Evolutionary conservation across 2,113 vertebrate genomes (phyloP).

Genomic region (Gobio gobio): DNA sequence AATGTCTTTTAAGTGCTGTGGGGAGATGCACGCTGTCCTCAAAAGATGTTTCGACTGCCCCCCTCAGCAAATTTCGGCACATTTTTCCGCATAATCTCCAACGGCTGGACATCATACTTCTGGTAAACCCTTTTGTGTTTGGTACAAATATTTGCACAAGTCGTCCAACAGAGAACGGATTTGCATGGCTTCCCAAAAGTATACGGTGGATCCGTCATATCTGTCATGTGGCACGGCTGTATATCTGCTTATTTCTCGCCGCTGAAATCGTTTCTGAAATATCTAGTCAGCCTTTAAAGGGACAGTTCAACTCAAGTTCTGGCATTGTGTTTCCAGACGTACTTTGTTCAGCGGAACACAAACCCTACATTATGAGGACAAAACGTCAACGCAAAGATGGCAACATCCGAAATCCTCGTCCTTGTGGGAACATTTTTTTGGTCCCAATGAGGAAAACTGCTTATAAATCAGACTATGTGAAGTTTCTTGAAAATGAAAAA

Average conservation of each 20-base stretch:
- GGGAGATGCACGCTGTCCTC: not conserved
- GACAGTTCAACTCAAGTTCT: not conserved
- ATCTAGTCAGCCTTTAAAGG: not conserved
- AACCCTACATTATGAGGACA: too few species aligned
- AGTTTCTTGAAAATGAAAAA: too few species aligned
- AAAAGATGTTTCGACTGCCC: conserved; percentile 1
- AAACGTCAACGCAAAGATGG: too few species aligned
- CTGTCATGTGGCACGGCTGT: not conserved
- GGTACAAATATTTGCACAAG: conserved; percentile 24
- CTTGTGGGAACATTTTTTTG: too few species aligned
- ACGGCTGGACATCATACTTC: conserved; percentile 36
- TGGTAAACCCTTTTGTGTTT: conserved; percentile 30
- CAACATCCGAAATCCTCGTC: too few species aligned
- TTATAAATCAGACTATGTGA: too few species aligned
- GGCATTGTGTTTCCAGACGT: not conserved
- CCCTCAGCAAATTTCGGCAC: conserved; percentile 1
- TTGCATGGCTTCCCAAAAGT: conserved; percentile 10
- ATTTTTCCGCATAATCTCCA: conserved; percentile 19
- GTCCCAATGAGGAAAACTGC: too few species aligned
- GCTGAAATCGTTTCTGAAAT: not conserved
- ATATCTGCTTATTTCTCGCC: not conserved
- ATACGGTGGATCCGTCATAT: conserved; percentile 11
- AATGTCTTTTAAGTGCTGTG: conserved; percentile 31
- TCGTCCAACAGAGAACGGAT: conserved; percentile 2
- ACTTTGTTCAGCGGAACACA: not conserved